Base-by-base conservation (phyloP, 2,888 invertebrate genomes). In the Andricus quercusramuli region DNA sequence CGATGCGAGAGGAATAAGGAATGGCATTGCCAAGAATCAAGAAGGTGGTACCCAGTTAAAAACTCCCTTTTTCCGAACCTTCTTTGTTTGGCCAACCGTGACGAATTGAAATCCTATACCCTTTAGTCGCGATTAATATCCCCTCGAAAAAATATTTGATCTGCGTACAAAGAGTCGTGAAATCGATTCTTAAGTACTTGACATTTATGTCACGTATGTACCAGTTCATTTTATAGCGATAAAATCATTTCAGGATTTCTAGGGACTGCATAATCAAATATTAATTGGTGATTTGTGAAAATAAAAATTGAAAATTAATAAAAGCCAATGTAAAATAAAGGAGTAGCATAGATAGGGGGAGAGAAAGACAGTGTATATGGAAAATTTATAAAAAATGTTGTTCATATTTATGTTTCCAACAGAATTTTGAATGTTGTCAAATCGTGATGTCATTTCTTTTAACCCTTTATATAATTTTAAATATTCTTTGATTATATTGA, bases 1-100 rank as follows among this genome's bases (percentile, higher is more conserved):
- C 81, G 80, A 78, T 82, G 83, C 79, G 84, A 81, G 80, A 79
- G 79, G 86, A 85, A 87, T 85, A 86, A 86, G 84, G 87, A 86
- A 85, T 17, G 78, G 79, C 67, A 56, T 67, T 29, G 22, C 77
- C n/a, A 76, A 25, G 64, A 67, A 78, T 66, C 51, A n/a, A 47
- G 66, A 44, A 56, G 67, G 67, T 70, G 32, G 22, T 62, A 79
- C 67, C 67, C 44, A n/a, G n/a, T 80, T 80, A 67, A 77, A 77
- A 77, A 59, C 59, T 22, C 41, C 44, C 59, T 59, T 77, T 67
- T 76, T 68, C 25, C 22, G 22, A n/a, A 29, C 41, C 68, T 77
- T 59, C 65, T 77, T 77, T 80, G 77, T 80, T 67, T 32, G 37
- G n/a, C 25, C 20, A 74, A 29, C 56, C 37, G 56, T 51, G 74